Base-by-base conservation (phyloP, 2,888 invertebrate species). In the Lymantria monacha region DNA sequence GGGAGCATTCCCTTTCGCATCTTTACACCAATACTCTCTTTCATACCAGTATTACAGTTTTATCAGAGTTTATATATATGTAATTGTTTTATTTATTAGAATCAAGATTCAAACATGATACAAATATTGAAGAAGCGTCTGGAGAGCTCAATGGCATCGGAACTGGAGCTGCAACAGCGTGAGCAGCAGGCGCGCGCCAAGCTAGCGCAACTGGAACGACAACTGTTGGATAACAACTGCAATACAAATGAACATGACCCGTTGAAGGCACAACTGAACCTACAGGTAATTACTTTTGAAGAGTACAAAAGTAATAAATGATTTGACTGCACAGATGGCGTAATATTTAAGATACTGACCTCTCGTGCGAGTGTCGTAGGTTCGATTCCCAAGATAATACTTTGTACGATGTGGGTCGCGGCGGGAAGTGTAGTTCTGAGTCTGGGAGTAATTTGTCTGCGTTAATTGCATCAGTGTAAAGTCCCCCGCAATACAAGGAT, bases 41-140 rank as follows among this genome's bases (percentile, higher is more conserved):
- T n/a, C n/a, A n/a, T n/a, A n/a, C n/a, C n/a, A n/a, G n/a, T n/a
- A n/a, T n/a, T n/a, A n/a, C n/a, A n/a, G n/a, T n/a, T n/a, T n/a
- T n/a, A n/a, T n/a, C n/a, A n/a, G n/a, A n/a, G n/a, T n/a, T n/a
- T n/a, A n/a, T n/a, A n/a, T n/a, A n/a, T n/a, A n/a, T n/a, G n/a
- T n/a, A n/a, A n/a, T n/a, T n/a, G n/a, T 22, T 22, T 3, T 22
- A 22, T 22, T 22, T 22, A 22, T 22, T 22, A 94, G 84, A 91
- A 93, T 30, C 94, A 95, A 76, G 95, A 95, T 76, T 93, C 94
- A 0, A 91, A 93, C 63, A 92, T 95, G 76, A 94, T 95, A 58
- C 92, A 93, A 68, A 93, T 94, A 49, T 86, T 95, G 65, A 92
- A 94, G 61, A 91, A 93, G 53, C 92, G 94, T 0, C 77, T 96